Evolutionary conservation across 2,113 vertebrate genomes (phyloP), one percentile per base, ranked within the genome.

Genomic region (Caranx melampygus): DNA sequence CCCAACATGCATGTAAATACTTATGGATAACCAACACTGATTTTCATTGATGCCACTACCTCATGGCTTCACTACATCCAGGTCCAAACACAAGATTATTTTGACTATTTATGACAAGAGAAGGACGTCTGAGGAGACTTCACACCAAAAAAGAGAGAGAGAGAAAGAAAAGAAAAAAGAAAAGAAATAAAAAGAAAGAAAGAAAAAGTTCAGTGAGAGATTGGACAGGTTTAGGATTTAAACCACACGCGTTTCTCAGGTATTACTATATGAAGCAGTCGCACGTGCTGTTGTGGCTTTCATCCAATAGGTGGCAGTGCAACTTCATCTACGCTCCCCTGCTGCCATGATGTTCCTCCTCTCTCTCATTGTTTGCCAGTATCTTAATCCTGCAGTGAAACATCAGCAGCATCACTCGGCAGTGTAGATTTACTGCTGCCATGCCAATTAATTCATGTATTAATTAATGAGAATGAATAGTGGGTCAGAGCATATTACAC

Each of bases 281-380:
- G 59, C 26, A 12, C 33, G 20, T 34, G 70, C 40, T 81, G 49
- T 83, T 88, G 72, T 81, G 34, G 8, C n/a, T 60, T 26, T 49
- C 12, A 18, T 69, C 93, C 94, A 91, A 87, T 85, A 93, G 93
- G 86, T 92, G 94, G 94, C 90, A 85, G 89, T 66, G 78, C 35
- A 86, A n/a, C 18, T 79, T 86, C 45, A 86, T 47, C 26, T 45
- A 78, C 75, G 37, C 37, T 15, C 58, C 20, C 42, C 49, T 51
- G 3, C 42, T 59, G 69, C 51, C 14, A 67, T 40, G 26, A 26
- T 64, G 57, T 5, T 15, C 2, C 8, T 8, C 12, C 33, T 75
- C 13, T n/a, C 21, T 5, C 26, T 35, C 67, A 49, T 47, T 68
- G 31, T 78, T 51, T 16, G 6, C 7, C 40, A 78, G 64, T 20